Evolutionary conservation across 1,140 invertebrate genomes (phyloP), one percentile per base, ranked within the genome.

Genomic region (Hermatobates lingyangjiaoensis): DNA sequence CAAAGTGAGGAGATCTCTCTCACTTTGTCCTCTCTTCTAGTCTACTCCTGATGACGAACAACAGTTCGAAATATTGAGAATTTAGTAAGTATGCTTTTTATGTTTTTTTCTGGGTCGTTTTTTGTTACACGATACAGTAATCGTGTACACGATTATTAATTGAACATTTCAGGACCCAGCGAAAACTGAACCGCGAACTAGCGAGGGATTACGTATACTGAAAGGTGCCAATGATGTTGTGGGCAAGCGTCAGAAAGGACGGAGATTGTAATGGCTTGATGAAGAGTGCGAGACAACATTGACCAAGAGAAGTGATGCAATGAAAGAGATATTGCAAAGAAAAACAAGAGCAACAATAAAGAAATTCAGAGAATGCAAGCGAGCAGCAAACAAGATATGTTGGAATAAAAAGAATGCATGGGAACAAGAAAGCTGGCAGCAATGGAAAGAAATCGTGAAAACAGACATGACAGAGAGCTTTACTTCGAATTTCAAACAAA

Each of bases 261-360:
- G 48, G 27, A 26, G 54, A 54, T 44, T 10, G 53, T 50, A 56
- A 10, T 57, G 51, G 54, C 56, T 57, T 30, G 54, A 55, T 45
- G 49, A 34, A 24, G 54, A 55, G 27, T 57, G 56, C 42, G 27
- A 48, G 12, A 21, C 27, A 24, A 42, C 18, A 18, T 42, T 18
- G 40, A 44, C 26, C 15, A 27, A 50, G 25, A 53, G 44, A 40
- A 53, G 44, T 51, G 51, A 38, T 53, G 45, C 18, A 25, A 38
- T 15, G 27, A 14, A 30, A 51, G 48, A 34, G 21, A 50, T 30
- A 24, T n/a, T 27, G 38, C 14, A 27, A 26, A 34, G 46, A 12
- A 50, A 39, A n/a, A 48, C 26, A 26, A 50, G 25, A 50, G 45
- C 10, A 52, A 51, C 38, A 48, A 12, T 21, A 24, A 38, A 34